These are phyloP conservation scores for Larimichthys crocea DNA, from an alignment of 2,113 vertebrate genomes.

Conservation along the genomic window DNA sequence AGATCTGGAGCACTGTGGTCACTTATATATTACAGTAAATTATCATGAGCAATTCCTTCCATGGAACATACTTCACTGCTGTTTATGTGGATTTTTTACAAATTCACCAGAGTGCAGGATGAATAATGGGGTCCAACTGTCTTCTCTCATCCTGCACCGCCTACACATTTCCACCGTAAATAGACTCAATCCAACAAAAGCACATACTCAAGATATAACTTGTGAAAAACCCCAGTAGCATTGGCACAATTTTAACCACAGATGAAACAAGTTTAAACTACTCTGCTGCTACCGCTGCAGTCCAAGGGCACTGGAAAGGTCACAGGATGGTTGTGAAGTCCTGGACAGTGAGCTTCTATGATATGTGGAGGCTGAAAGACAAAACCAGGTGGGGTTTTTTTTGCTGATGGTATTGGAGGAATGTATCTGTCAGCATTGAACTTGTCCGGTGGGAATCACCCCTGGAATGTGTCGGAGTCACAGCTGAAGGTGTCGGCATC, in stretches of 20 bases:
- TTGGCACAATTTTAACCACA: conserved; percentile 4
- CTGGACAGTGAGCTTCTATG: background rate
- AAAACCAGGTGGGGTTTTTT: conserved; percentile 54
- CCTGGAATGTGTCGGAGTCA: conserved; percentile 61
- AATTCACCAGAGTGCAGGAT: conserved; percentile 23
- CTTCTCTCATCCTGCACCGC: conserved; percentile 21
- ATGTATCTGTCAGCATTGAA: conserved; percentile 66
- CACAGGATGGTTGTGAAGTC: background rate
- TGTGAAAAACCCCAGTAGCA: background rate
- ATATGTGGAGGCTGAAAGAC: conserved; percentile 32
- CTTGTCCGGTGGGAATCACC: conserved; percentile 49
- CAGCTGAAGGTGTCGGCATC: conserved; percentile 65
- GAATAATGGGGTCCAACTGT: conserved; percentile 12
- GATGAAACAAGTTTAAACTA: no score
- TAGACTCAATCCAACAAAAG: conserved; percentile 37
- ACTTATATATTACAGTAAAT: conserved; percentile 15
- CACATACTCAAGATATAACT: conserved; percentile 32
- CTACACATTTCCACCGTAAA: conserved; percentile 28
- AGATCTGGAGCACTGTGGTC: background rate
- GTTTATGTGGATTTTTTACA: background rate
- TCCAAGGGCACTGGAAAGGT: conserved; percentile 37
- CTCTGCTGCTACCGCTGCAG: conserved; percentile 1
- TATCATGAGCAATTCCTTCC: conserved; percentile 26
- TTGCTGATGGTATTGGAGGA: conserved; percentile 50
- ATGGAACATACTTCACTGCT: background rate